Conservation (phyloP, 2,888 invertebrate species). For the Ecdyonurus torrentis region DNA sequence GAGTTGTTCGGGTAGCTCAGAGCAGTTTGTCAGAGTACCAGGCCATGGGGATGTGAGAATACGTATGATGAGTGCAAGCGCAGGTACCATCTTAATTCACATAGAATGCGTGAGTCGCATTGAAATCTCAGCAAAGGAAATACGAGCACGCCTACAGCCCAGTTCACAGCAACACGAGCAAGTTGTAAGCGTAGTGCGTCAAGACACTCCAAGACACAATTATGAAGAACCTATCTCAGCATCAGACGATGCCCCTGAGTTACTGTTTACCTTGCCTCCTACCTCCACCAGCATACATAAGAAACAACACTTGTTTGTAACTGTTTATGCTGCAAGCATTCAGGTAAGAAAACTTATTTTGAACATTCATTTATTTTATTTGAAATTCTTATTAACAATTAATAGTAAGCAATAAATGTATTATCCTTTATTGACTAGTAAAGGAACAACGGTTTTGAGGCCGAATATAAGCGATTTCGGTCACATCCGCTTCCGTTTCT, state of each 20-base stretch:
- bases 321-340: not conserved
- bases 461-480: no score
- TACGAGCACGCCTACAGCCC: conserved; percentile 43
- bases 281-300: not conserved
- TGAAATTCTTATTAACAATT: no score
- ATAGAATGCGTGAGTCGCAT: conserved; percentile 43
- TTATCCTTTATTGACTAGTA: no score
- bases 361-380: no score
- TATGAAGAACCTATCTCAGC: not conserved
- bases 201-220: not conserved
- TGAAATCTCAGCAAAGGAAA: conserved; percentile 67
- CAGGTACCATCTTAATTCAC: conserved; percentile 31
- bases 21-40: conserved; percentile 26
- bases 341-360: no score
- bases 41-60: conserved; percentile 26
- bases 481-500: no score
- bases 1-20: conserved; percentile 10
- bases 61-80: not conserved
- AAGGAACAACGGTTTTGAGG: no score
- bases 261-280: not conserved
- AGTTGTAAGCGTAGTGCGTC: no score
- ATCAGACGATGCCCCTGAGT: not conserved
- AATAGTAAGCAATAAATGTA: no score
- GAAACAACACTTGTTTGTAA: not conserved
- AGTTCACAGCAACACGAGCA: not conserved